Percentiles rank a stretch among this genome's conserved stretches.
phyloP scores from a whole-genome alignment of 2,888 invertebrate species.

The Sarcophaga caerulescens region DNA sequence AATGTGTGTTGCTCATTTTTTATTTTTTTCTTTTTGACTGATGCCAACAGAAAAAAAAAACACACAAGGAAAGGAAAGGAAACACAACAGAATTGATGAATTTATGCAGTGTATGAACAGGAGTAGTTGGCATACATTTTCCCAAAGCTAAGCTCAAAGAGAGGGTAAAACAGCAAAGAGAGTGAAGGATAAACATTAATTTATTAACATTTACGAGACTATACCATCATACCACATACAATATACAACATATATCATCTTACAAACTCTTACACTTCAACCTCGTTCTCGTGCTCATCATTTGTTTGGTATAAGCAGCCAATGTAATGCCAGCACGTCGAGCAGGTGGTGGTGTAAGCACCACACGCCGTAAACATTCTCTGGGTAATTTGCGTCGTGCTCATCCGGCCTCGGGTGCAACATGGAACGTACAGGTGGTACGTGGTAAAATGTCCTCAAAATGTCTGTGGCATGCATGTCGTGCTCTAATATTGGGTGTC shows the following conservation, averaged over 20 bases:
- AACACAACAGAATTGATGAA: conserved; percentile 8
- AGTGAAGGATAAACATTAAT: not conserved
- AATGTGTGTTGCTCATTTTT: no score
- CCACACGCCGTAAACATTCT: conserved; percentile 79
- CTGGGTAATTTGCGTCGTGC: conserved; percentile 85
- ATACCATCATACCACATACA: not conserved
- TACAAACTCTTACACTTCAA: not conserved
- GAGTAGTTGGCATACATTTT: not conserved
- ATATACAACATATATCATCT: not conserved
- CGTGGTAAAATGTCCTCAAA: conserved; percentile 93
- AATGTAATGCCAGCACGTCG: conserved; percentile 69
- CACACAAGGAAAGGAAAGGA: not conserved
- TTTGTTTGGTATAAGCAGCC: conserved; percentile 10
- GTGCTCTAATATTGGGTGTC: conserved; percentile 93
- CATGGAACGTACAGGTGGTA: conserved; percentile 93
- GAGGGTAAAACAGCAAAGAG: not conserved
- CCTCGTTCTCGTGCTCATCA: no score
- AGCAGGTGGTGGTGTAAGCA: conserved; percentile 67
- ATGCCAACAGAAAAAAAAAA: not conserved
- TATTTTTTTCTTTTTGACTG: no score
- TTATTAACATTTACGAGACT: not conserved
- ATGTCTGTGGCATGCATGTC: conserved; percentile 97
- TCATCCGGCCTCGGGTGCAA: conserved; percentile 90
- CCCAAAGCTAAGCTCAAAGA: not conserved
- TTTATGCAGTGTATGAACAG: not conserved